These are phyloP conservation scores for Chaitophorus viminalis DNA, from an alignment of 2,888 invertebrate species.

Conservation along the genomic window DNA sequence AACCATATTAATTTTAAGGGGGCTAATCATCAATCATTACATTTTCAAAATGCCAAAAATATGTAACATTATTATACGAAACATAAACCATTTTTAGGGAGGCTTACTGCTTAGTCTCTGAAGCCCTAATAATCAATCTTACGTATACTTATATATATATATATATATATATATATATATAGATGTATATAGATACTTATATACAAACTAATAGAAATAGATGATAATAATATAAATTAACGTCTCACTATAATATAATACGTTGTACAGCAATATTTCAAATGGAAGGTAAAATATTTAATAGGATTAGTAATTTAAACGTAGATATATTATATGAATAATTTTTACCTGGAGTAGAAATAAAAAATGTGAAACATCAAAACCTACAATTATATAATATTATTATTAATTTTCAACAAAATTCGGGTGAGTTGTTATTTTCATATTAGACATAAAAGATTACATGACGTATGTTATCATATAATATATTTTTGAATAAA, in stretches of 20 bases:
- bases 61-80: no score
- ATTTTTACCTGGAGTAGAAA: neutral
- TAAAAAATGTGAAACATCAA: neutral
- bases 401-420: no score
- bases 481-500: no score
- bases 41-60: no score
- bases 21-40: no score
- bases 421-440: neutral
- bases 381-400: neutral
- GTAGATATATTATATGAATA: neutral
- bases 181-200: no score
- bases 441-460: neutral
- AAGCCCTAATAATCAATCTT: no score
- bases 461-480: neutral
- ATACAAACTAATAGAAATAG: neutral
- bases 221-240: neutral
- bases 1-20: no score
- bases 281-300: neutral
- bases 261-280: neutral
- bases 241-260: neutral
- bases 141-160: no score
- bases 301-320: slow-evolving; percentile 8
- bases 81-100: no score
- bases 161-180: no score
- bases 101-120: no score